These are phyloP conservation scores for Macquaria ambigua DNA, from an alignment of 2,113 vertebrate genomes.

Conservation along the genomic window DNA sequence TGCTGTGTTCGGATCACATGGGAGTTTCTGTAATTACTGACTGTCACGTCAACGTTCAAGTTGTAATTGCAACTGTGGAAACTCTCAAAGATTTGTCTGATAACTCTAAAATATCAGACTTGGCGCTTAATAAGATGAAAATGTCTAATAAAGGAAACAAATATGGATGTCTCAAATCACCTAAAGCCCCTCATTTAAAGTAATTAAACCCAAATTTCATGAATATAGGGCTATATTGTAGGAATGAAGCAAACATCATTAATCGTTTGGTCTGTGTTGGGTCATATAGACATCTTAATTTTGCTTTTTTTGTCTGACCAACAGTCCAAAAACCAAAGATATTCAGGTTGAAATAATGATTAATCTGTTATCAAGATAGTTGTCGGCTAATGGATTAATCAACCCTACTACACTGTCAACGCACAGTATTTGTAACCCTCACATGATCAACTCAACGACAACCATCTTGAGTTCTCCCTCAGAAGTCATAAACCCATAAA, in stretches of 20 bases:
- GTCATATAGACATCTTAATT: not conserved
- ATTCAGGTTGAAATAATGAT: not conserved
- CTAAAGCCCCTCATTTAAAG: not conserved
- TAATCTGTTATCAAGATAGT: not conserved
- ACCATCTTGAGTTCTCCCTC: not conserved
- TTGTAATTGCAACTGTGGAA: not conserved
- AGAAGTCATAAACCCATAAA: not conserved
- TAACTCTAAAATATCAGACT: too few species aligned
- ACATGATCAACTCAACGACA: not conserved
- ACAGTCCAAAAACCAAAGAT: not conserved
- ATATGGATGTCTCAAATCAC: not conserved
- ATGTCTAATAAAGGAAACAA: not conserved
- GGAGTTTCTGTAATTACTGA: not conserved
- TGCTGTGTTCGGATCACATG: not conserved
- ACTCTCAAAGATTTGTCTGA: too few species aligned
- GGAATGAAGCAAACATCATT: not conserved
- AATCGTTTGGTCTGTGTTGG: not conserved
- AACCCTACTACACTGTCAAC: not conserved
- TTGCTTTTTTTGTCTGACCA: not conserved
- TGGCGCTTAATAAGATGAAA: too few species aligned
- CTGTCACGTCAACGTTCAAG: not conserved
- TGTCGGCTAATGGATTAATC: not conserved
- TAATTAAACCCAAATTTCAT: not conserved
- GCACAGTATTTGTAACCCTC: not conserved
- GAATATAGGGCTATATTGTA: not conserved